Conservation (phyloP, 1,140 invertebrate species). For the Varroa destructor region DNA sequence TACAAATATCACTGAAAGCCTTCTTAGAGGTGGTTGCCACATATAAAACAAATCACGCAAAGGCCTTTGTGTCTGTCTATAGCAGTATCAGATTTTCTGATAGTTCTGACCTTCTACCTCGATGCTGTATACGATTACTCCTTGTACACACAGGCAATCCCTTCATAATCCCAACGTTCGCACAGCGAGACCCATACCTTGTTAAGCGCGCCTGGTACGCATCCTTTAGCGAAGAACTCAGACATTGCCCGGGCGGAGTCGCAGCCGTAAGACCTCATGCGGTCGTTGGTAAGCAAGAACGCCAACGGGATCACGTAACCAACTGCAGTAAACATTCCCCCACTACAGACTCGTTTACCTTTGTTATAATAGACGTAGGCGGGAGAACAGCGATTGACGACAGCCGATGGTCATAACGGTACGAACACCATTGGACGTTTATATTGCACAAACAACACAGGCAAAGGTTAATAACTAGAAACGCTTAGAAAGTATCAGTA, state of each 20-base stretch:
- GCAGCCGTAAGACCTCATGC: slow-evolving; percentile 81
- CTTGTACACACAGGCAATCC: too few species aligned
- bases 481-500: too few species aligned
- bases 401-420: slow-evolving; percentile 28
- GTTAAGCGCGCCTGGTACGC: slow-evolving; percentile 44
- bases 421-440: neutral
- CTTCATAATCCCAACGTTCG: too few species aligned
- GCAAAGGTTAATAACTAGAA: too few species aligned
- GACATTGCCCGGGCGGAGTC: slow-evolving; percentile 72
- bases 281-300: slow-evolving; percentile 77
- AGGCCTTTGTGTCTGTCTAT: too few species aligned
- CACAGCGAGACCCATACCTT: neutral
- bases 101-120: too few species aligned
- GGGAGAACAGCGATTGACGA: slow-evolving; percentile 38
- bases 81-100: too few species aligned
- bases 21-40: too few species aligned
- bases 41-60: too few species aligned
- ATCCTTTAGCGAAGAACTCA: slow-evolving; percentile 65
- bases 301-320: slow-evolving; percentile 91
- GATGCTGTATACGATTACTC: too few species aligned
- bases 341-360: slow-evolving; percentile 74
- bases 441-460: too few species aligned
- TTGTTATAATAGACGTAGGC: neutral
- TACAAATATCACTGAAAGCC: too few species aligned
- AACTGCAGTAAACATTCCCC: slow-evolving; percentile 75